A percentile compares a stretch with the other conserved stretches of the same genome.
These are phyloP conservation scores for Phylloscopus trochilus DNA, from an alignment of 2,113 vertebrate genomes.

Conservation along the genomic window DNA sequence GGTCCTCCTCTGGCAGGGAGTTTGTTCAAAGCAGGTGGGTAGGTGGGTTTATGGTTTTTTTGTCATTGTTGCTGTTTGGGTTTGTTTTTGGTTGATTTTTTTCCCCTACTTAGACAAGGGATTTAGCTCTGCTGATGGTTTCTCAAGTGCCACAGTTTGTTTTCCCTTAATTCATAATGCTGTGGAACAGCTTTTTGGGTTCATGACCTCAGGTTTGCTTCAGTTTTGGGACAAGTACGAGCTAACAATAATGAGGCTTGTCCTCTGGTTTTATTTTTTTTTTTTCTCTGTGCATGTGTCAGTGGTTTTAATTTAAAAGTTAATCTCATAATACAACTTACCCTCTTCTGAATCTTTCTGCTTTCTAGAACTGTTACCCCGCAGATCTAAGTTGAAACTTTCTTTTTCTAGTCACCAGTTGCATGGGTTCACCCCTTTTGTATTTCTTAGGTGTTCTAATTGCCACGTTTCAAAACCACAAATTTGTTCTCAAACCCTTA, in stretches of 20 bases:
- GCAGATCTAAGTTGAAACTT: background rate
- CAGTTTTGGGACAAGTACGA: rapidly evolving
- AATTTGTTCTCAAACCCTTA: background rate
- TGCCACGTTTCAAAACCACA: background rate
- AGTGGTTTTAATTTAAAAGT: background rate
- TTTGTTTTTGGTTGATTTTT: background rate
- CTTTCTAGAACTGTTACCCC: background rate
- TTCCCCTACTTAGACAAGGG: background rate
- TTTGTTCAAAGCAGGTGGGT: background rate
- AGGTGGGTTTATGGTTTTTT: background rate
- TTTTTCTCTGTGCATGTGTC: background rate
- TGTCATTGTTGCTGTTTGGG: background rate
- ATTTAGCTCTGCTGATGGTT: background rate
- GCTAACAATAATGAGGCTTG: background rate
- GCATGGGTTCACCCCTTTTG: background rate
- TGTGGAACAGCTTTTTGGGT: background rate
- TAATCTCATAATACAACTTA: background rate
- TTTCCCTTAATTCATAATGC: background rate
- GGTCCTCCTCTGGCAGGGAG: background rate
- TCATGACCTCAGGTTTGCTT: background rate
- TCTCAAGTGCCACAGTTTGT: rapidly evolving
- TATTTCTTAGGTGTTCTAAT: background rate
- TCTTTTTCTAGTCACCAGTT: background rate
- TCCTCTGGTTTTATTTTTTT: background rate
- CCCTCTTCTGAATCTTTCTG: background rate